phyloP scores from a whole-genome alignment of 2,888 invertebrate genomes.

The Petrophora chlorosata region DNA sequence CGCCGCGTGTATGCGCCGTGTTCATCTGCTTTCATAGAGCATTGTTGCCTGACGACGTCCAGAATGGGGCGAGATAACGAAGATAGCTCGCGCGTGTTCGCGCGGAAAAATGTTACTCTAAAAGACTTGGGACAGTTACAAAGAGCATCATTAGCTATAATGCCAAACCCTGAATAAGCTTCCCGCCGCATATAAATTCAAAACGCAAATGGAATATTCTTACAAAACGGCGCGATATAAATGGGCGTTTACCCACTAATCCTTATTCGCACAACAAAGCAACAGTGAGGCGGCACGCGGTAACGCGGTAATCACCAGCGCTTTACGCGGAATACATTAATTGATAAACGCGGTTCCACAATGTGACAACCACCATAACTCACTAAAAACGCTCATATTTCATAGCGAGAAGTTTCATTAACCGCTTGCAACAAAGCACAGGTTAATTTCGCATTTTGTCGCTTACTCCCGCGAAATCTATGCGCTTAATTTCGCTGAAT shows the following conservation, averaged over 20 bases:
- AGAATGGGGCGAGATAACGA: too few relatives aligned
- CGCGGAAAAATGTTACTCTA: too few relatives aligned
- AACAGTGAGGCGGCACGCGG: slow-evolving; percentile 24
- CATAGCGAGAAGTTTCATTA: slow-evolving; percentile 59
- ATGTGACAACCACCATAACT: slow-evolving; percentile 62
- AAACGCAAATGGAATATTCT: slow-evolving; percentile 39
- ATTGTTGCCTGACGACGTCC: too few relatives aligned
- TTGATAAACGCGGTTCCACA: slow-evolving; percentile 64
- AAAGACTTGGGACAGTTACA: too few relatives aligned
- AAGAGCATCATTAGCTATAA: slow-evolving; percentile 4
- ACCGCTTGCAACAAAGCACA: slow-evolving; percentile 43
- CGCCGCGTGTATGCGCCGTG: too few relatives aligned
- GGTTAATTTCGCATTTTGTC: slow-evolving; percentile 39
- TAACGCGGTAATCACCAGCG: slow-evolving; percentile 39
- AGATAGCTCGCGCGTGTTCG: too few relatives aligned
- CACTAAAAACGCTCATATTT: slow-evolving; percentile 61
- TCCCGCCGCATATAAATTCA: slow-evolving; percentile 16
- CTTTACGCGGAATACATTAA: slow-evolving; percentile 65
- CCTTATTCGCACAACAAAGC: slow-evolving; percentile 42
- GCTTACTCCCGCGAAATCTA: slow-evolving; percentile 29
- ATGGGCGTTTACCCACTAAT: slow-evolving; percentile 45
- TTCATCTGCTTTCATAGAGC: too few relatives aligned
- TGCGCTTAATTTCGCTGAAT: slow-evolving; percentile 37
- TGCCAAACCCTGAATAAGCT: slow-evolving; percentile 4
- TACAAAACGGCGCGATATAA: slow-evolving; percentile 47